Percentiles rank a stretch among this genome's conserved stretches.
Evolutionary conservation across 1,140 invertebrate genomes (phyloP).

Genomic region (Caenorhabditis briggsae): DNA sequence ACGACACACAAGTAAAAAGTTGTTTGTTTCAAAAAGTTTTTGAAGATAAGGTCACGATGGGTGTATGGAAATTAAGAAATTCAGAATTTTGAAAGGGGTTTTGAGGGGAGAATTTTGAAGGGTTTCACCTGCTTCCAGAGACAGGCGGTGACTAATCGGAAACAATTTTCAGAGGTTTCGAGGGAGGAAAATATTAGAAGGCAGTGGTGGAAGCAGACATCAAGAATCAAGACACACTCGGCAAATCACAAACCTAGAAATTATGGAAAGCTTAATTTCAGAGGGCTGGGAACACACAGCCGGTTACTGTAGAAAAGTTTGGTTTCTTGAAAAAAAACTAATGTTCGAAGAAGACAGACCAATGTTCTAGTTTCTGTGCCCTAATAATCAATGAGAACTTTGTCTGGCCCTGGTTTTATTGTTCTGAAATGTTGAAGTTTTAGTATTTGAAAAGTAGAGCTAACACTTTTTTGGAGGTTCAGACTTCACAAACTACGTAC

Average conservation of each 20-base stretch:
- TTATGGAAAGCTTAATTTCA: background rate
- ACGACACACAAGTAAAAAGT: background rate
- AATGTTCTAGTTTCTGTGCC: too few species aligned
- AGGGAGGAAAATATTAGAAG: background rate
- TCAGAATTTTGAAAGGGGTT: too few species aligned
- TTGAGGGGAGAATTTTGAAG: too few species aligned
- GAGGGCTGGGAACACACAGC: background rate
- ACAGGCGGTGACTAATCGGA: background rate
- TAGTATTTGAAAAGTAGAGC: too few species aligned
- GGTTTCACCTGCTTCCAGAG: constrained; percentile 3
- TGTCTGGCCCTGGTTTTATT: too few species aligned
- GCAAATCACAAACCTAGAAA: background rate
- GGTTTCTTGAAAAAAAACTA: too few species aligned
- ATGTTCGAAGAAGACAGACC: too few species aligned
- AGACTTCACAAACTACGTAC: too few species aligned
- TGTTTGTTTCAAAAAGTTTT: background rate
- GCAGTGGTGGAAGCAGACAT: background rate
- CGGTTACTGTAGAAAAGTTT: too few species aligned
- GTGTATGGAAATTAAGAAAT: background rate
- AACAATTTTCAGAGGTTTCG: background rate
- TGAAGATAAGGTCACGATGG: constrained; percentile 17
- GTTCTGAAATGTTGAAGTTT: too few species aligned
- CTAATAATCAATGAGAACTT: too few species aligned
- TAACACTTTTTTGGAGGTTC: too few species aligned
- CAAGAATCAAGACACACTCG: constrained; percentile 13